Base-by-base conservation (phyloP, 2,113 vertebrate genomes). In the Eurystomus gularis region DNA sequence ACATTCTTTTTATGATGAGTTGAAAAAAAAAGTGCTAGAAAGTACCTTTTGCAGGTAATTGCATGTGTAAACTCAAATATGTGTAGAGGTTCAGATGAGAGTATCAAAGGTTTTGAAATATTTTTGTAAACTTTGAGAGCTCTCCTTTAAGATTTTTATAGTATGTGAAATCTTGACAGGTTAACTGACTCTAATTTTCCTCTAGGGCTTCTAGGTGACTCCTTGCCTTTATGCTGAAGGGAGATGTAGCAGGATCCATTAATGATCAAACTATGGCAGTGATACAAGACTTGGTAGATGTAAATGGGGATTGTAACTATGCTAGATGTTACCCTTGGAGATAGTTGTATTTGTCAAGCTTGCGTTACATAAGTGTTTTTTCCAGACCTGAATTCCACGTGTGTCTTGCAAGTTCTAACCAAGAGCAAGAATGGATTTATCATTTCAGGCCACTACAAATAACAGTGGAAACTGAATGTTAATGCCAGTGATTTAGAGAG, bases 41-140 rank as follows among this genome's bases (percentile, higher is more conserved):
- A 73, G 58, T 75, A 93, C 39, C 92, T 78, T 82, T 82, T 79
- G 70, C 54, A 88, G 77, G 65, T 94, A 86, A 94, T 54, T 62
- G 24, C 21, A 14, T 46, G 25, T 80, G 48, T 81, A n/a, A 80
- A 79, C 60, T 88, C 61, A 70, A 71, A 64, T 48, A 46, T 10
- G 60, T 90, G 8, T 39, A 92, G n/a, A 17, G 3, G 13, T 78
- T 95, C 76, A 58, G 44, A 49, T 7, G 2, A 65, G 33, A 60
- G 17, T 85, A 42, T 90, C 26, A 61, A 72, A 70, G 16, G 8
- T 87, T 85, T 87, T 62, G 52, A 95, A 92, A 72, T 23, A 61
- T n/a, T 80, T 70, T 73, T 62, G 9, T 11, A 29, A 81, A 81
- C 20, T 81, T 73, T 24, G 26, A 42, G 52, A 84, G 13, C 14